Evolutionary conservation across 2,888 invertebrate genomes (phyloP).

Genomic region (Electrophaes corylata): DNA sequence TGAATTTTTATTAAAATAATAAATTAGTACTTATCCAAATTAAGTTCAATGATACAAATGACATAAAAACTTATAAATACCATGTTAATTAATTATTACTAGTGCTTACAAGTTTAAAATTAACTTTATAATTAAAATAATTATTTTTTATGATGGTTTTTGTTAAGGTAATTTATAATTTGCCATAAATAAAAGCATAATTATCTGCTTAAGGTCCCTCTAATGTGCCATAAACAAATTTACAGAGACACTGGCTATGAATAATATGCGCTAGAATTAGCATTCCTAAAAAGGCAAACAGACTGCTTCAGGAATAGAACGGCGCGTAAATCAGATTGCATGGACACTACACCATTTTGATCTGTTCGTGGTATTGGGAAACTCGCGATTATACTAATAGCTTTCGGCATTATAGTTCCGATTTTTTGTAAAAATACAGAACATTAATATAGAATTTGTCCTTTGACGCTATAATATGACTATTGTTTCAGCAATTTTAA

Average conservation of each 20-base stretch:
- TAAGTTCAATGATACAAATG: slow-evolving; percentile 1
- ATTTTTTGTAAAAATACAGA: too few species aligned
- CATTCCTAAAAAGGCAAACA: slow-evolving; percentile 73
- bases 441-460: too few species aligned
- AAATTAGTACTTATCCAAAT: slow-evolving; percentile 5
- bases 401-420: slow-evolving; percentile 28
- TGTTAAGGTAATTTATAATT: too few species aligned
- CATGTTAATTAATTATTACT: slow-evolving; percentile 21
- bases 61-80: slow-evolving; percentile 28
- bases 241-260: slow-evolving; percentile 43
- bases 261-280: slow-evolving; percentile 67
- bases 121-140: slow-evolving; percentile 29
- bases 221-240: slow-evolving; percentile 2
- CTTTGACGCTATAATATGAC: too few species aligned
- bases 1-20: slow-evolving; percentile 1
- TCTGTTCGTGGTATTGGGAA: slow-evolving; percentile 57
- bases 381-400: slow-evolving; percentile 38
- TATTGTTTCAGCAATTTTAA: too few species aligned
- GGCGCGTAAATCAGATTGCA: slow-evolving; percentile 77
- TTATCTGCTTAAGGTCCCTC: slow-evolving; percentile 1
- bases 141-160: too few species aligned
- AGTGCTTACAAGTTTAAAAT: too few species aligned
- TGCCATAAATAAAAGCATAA: too few species aligned
- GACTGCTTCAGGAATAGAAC: slow-evolving; percentile 59
- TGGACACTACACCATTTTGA: slow-evolving; percentile 71